A percentile compares a stretch with the other conserved stretches of the same genome.
phyloP scores from a whole-genome alignment of 2,113 vertebrate species.

The Girardinichthys multiradiatus region DNA sequence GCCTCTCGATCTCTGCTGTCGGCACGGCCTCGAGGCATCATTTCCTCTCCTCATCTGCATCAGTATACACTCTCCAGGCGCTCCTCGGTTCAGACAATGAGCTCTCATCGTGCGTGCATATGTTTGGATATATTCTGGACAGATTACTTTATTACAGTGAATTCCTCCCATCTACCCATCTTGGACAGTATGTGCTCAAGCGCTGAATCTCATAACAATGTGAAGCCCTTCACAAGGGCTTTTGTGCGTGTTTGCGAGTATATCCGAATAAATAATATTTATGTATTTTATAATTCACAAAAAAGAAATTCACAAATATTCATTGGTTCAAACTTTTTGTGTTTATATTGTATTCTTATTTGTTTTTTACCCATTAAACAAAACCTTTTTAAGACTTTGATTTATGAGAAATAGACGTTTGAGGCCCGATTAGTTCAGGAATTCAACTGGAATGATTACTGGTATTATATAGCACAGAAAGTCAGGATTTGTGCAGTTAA shows the following conservation, averaged over 20 bases:
- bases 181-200: slow-evolving; percentile 41
- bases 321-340: background rate
- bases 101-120: slow-evolving; percentile 22
- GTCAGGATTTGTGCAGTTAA: background rate
- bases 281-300: background rate
- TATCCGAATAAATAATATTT: background rate
- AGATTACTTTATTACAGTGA: background rate
- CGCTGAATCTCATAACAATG: slow-evolving; percentile 52
- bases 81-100: slow-evolving; percentile 38
- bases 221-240: slow-evolving; percentile 14
- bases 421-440: background rate
- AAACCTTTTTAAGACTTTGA: background rate
- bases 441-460: background rate
- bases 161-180: background rate
- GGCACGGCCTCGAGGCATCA: slow-evolving; percentile 40
- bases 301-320: background rate
- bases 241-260: slow-evolving; percentile 7
- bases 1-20: slow-evolving; percentile 23
- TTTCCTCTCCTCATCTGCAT: slow-evolving; percentile 44
- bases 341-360: no score
- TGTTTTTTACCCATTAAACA: no score
- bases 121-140: slow-evolving; percentile 17
- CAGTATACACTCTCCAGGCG: slow-evolving; percentile 34
- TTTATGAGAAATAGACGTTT: background rate
- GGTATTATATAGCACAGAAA: background rate